These are phyloP conservation scores for Petrocephalus microphthalmus DNA, from an alignment of 2,113 vertebrate species.

Conservation along the genomic window DNA sequence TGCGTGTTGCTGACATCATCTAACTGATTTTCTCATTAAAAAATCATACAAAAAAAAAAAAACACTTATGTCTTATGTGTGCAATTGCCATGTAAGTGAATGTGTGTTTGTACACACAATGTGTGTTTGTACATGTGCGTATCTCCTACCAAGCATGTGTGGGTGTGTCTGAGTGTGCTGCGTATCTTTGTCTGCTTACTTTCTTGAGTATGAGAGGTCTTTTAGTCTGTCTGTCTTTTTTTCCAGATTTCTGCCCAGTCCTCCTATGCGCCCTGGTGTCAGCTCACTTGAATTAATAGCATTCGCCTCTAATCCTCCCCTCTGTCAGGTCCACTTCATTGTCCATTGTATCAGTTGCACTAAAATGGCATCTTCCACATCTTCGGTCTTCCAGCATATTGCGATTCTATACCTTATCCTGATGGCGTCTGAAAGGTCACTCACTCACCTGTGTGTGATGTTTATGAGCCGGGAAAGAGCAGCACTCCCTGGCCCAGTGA, in stretches of 20 bases:
- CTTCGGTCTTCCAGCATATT: constrained; percentile 3
- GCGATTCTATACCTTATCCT: neutral
- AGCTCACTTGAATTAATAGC: neutral
- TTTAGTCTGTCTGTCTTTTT: neutral
- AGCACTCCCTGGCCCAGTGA: neutral
- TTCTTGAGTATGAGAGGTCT: neutral
- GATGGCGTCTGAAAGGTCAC: neutral
- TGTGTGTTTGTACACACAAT: neutral
- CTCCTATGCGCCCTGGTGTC: neutral
- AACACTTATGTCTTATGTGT: neutral
- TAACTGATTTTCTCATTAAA: neutral
- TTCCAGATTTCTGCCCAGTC: neutral
- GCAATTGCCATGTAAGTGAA: neutral
- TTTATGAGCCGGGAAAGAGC: neutral
- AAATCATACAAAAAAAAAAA: neutral
- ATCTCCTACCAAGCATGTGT: neutral
- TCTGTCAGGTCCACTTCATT: neutral
- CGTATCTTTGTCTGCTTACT: neutral
- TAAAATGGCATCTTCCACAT: constrained; percentile 5
- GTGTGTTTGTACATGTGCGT: constrained; percentile 21
- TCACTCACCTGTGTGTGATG: neutral
- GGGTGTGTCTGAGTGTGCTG: neutral
- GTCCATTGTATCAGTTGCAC: neutral
- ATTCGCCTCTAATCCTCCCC: neutral
- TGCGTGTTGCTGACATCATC: neutral